Conservation (phyloP, 2,797 vertebrate species). For the Astyanax mexicanus region DNA sequence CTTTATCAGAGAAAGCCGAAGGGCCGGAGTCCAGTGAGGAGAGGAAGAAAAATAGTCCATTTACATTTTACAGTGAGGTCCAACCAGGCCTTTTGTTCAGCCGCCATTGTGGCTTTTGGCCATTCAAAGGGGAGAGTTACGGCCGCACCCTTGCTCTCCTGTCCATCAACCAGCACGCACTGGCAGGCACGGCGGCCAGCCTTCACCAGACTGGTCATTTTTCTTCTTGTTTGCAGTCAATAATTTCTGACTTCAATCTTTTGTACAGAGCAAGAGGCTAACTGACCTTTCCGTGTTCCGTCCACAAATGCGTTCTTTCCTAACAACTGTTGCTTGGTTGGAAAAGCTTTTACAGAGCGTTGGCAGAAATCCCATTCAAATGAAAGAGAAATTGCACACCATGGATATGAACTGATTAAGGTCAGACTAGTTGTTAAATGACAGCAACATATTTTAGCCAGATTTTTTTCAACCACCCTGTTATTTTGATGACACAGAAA, state of each 20-base stretch:
- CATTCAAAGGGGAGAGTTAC: conserved; percentile 34
- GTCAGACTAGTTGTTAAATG: too few species aligned
- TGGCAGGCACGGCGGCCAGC: neutral
- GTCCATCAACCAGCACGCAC: conserved; percentile 21
- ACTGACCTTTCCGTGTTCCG: neutral
- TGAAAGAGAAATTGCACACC: neutral
- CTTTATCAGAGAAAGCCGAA: conserved; percentile 46
- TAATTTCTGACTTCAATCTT: neutral
- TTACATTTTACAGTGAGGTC: conserved; percentile 41
- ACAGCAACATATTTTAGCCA: too few species aligned
- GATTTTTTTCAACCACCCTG: too few species aligned
- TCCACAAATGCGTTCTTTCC: neutral
- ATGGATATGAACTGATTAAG: too few species aligned
- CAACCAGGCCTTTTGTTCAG: conserved; percentile 33
- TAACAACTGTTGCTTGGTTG: neutral
- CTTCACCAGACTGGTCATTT: conserved; percentile 5
- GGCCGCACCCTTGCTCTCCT: conserved; percentile 19
- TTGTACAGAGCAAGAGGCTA: neutral
- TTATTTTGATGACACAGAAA: neutral
- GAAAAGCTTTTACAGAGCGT: neutral
- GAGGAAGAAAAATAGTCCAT: conserved; percentile 13
- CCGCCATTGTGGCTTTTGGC: conserved; percentile 31
- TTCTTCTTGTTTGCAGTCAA: conserved; percentile 1
- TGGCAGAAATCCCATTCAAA: neutral
- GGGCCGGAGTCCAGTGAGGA: conserved; percentile 31